phyloP scores from a whole-genome alignment of 2,113 vertebrate species.

The Nycticebus coucang region DNA sequence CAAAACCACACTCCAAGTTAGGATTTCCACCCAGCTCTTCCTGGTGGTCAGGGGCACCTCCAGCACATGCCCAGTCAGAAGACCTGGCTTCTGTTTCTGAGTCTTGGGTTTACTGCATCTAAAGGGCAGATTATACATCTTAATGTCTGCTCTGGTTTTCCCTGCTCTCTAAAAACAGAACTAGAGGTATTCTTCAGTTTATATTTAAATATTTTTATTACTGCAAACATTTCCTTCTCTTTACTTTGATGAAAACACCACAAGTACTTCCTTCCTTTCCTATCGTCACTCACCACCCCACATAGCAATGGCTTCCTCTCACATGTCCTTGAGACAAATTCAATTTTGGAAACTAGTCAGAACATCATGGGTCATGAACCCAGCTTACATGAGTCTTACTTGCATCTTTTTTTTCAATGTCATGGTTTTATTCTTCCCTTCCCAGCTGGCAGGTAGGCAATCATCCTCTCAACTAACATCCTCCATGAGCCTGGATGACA shows the following conservation, averaged over 20 bases:
- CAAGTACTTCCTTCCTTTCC: background rate
- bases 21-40: background rate
- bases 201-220: conserved; percentile 51
- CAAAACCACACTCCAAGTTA: background rate
- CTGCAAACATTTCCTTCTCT: conserved; percentile 57
- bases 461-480: background rate
- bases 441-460: background rate
- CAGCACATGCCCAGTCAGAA: background rate
- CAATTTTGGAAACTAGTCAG: conserved; percentile 10
- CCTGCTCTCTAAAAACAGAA: conserved; percentile 56
- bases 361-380: background rate
- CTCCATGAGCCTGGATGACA: background rate
- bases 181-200: conserved; percentile 57
- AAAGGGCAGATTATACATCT: background rate
- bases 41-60: background rate
- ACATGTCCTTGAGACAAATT: conserved; percentile 18
- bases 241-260: background rate
- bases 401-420: background rate
- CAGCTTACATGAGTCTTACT: background rate
- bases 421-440: background rate
- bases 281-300: background rate
- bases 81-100: background rate
- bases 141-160: conserved; percentile 58
- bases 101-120: background rate
- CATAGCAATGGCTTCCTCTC: background rate